Evolutionary conservation across 2,888 invertebrate genomes (phyloP), one percentile per base, ranked within the genome.

Genomic region (Cheilosia soror): DNA sequence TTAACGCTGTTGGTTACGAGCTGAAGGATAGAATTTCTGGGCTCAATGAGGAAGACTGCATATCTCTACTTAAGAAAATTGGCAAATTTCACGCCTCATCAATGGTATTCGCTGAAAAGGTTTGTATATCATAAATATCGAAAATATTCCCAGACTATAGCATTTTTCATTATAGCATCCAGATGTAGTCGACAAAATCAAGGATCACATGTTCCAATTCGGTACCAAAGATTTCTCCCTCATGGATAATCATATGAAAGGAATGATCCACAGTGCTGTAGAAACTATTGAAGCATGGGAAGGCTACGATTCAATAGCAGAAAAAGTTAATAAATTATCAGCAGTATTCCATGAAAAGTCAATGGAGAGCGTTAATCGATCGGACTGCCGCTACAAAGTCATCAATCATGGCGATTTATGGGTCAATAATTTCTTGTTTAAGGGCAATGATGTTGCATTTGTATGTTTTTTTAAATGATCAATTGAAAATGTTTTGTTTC

Each of bases 331-430:
- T 27, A 9, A 2, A 1, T 1, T 75, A 15, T 7, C 44, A 5
- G 13, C 4, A 7, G 15, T 11, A 1, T 57, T 55, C 13, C 13
- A 55, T 40, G 29, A 47, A 13, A 65, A 49, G 49, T 4, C 31
- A 2, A 33, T 57, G 0, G 65, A 40, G 25, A 9, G 13, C 6
- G 20, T 4, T 15, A 20, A 58, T 29, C 27, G 27, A 1, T 11
- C 44, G 2, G n/a, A 55, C 13, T 55, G 33, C 37, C 47, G 57
- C 9, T 75, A 63, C 20, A 75, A 65, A 6, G 92, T 93, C n/a
- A 87, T 93, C 55, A 92, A 92, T 87, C 93, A 93, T 82, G 93
- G 92, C 7, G 93, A 93, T 88, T 88, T 92, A 7, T 93, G 93
- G 92, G 88, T 90, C 2, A 92, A 92, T 78, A 93, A 93, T 88